Conservation (phyloP, 64 coral and sea anemone species). For the Anthopleura sola region DNA sequence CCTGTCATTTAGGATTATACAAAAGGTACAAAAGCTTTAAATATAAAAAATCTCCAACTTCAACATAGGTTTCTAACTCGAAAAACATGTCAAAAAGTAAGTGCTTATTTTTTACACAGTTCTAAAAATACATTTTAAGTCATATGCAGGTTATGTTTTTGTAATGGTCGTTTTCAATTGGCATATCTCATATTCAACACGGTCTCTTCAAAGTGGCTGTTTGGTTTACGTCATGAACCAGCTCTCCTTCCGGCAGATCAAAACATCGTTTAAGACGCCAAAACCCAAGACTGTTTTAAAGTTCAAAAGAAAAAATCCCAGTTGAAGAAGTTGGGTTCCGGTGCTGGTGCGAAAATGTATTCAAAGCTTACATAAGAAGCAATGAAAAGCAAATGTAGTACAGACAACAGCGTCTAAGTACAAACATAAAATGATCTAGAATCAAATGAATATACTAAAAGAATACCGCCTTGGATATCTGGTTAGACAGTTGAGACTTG, state of each 20-base stretch:
- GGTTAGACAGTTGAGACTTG: not conserved
- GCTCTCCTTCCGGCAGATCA: not conserved
- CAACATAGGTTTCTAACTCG: no score
- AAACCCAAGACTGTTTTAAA: not conserved
- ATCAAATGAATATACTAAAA: not conserved
- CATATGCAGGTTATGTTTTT: not conserved
- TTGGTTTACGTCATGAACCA: not conserved
- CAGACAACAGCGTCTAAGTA: not conserved
- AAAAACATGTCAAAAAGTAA: not conserved
- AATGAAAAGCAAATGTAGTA: not conserved
- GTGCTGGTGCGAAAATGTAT: not conserved
- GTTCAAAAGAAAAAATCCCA: not conserved
- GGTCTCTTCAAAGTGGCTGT: not conserved
- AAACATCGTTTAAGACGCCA: not conserved
- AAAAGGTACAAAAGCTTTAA: no score
- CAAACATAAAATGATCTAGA: not conserved
- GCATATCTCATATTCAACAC: not conserved
- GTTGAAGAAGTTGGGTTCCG: not conserved
- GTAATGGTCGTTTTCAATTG: not conserved
- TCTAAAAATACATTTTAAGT: not conserved
- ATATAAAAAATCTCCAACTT: no score
- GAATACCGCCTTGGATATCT: not conserved
- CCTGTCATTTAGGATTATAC: no score
- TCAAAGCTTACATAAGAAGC: not conserved
- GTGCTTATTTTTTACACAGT: not conserved